These are phyloP conservation scores for Synanthedon vespiformis DNA, from an alignment of 2,888 invertebrate genomes.

Conservation along the genomic window DNA sequence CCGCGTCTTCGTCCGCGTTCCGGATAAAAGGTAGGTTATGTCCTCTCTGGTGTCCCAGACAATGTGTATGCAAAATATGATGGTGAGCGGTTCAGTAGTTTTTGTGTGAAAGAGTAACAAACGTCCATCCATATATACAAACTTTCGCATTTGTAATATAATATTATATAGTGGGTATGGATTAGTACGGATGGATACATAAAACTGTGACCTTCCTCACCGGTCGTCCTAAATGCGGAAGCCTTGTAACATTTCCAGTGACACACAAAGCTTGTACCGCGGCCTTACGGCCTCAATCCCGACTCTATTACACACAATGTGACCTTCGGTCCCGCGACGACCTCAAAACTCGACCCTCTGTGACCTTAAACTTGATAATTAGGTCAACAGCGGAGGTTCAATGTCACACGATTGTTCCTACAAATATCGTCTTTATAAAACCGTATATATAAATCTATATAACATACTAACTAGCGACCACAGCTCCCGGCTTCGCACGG, in stretches of 20 bases:
- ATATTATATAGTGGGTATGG: no score
- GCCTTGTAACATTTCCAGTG: slow-evolving; percentile 3
- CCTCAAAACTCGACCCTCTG: background rate
- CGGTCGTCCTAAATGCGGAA: slow-evolving; percentile 2
- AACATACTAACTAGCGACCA: no score
- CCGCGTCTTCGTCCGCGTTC: no score
- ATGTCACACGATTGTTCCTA: background rate
- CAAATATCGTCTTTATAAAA: background rate
- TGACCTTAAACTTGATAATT: slow-evolving; percentile 2
- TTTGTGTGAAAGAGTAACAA: no score
- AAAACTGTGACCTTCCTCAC: background rate
- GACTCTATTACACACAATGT: slow-evolving; percentile 2
- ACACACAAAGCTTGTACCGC: background rate
- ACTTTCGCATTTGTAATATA: no score
- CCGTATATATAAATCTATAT: no score
- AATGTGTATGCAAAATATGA: no score
- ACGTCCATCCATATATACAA: no score
- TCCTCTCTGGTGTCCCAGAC: no score
- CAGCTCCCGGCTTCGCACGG: no score
- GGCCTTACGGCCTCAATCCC: background rate
- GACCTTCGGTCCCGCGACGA: slow-evolving; percentile 6
- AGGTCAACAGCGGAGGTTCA: background rate
- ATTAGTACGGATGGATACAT: background rate
- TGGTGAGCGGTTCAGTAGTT: no score
- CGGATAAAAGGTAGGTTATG: no score